Evolutionary conservation across 2,888 invertebrate species (phyloP).

Genomic region (Tenthredo livida): DNA sequence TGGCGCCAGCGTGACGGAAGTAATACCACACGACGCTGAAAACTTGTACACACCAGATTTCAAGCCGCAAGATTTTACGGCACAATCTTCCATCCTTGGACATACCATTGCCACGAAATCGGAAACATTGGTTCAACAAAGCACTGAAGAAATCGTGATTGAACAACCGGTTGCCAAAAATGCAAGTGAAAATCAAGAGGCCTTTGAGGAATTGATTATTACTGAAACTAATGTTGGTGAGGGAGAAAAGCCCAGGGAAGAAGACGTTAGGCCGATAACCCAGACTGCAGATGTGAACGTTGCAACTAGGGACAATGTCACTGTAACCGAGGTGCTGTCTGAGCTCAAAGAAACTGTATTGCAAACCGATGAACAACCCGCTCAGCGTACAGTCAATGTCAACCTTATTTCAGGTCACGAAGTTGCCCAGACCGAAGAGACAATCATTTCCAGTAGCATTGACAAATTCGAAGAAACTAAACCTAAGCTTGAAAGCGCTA

Average conservation of each 20-base stretch:
- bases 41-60: slow-evolving; percentile 65
- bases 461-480: slow-evolving; percentile 74
- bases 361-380: slow-evolving; percentile 64
- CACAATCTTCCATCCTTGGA: slow-evolving; percentile 75
- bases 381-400: slow-evolving; percentile 62
- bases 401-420: slow-evolving; percentile 70
- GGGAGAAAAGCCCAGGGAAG: slow-evolving; percentile 77
- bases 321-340: slow-evolving; percentile 70
- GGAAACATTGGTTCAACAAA: slow-evolving; percentile 77
- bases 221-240: slow-evolving; percentile 78
- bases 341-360: slow-evolving; percentile 69
- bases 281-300: slow-evolving; percentile 71
- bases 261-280: slow-evolving; percentile 73
- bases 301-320: slow-evolving; percentile 68
- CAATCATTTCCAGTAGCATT: slow-evolving; percentile 66
- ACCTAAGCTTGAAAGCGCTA: slow-evolving; percentile 68
- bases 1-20: slow-evolving; percentile 72
- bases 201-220: slow-evolving; percentile 77
- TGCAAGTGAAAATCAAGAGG: slow-evolving; percentile 79
- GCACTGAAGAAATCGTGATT: slow-evolving; percentile 64
- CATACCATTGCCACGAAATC: slow-evolving; percentile 78
- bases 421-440: slow-evolving; percentile 73
- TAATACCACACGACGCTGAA: slow-evolving; percentile 73
- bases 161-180: slow-evolving; percentile 68
- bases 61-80: slow-evolving; percentile 69